These are phyloP conservation scores for Brienomyrus brachyistius DNA, from an alignment of 2,113 vertebrate species.

Conservation along the genomic window DNA sequence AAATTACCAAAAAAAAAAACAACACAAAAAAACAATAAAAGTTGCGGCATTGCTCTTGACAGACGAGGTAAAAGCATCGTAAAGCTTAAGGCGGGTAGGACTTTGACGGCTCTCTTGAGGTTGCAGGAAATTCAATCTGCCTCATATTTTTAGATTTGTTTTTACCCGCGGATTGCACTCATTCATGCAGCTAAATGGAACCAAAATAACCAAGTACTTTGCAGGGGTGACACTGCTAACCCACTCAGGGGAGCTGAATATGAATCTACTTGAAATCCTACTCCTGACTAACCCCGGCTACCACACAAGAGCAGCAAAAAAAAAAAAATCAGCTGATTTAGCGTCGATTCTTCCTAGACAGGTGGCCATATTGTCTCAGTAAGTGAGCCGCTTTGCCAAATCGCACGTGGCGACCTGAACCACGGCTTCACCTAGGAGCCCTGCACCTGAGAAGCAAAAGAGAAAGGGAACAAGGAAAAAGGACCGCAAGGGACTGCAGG, in stretches of 20 bases:
- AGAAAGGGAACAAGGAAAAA: conserved; percentile 14
- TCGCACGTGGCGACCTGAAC: conserved; percentile 17
- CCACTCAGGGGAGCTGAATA: background rate
- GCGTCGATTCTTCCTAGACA: background rate
- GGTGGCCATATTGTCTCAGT: background rate
- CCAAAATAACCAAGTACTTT: background rate
- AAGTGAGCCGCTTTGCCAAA: background rate
- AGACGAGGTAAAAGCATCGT: background rate
- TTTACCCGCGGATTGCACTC: background rate
- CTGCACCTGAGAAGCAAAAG: conserved; percentile 2
- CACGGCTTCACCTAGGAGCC: conserved; percentile 38
- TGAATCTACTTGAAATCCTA: background rate
- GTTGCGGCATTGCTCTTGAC: background rate
- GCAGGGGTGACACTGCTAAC: background rate
- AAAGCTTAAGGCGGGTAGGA: conserved; percentile 21
- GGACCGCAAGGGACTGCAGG: conserved; percentile 11
- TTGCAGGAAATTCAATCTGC: background rate
- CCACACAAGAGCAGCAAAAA: background rate
- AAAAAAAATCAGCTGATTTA: background rate
- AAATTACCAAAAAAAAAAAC: background rate
- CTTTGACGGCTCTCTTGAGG: conserved; percentile 31
- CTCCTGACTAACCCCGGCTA: background rate
- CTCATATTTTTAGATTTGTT: background rate
- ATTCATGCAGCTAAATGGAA: background rate
- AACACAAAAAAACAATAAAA: background rate